phyloP scores from a whole-genome alignment of 2,888 invertebrate species.

The Phyto melanocephala region DNA sequence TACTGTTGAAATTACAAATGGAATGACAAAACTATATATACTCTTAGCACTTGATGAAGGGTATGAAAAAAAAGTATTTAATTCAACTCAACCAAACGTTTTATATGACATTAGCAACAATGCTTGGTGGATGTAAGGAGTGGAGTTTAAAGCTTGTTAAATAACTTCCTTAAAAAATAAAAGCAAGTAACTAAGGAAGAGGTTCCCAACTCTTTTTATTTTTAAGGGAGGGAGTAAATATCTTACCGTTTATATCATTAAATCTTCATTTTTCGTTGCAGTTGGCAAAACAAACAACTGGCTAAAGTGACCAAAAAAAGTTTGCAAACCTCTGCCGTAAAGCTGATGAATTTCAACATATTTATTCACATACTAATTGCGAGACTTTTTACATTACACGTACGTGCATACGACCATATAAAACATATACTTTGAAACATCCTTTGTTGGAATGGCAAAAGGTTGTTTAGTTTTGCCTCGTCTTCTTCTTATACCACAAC shows the following conservation, averaged over 20 bases:
- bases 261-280: too few relatives aligned
- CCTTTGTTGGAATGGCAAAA: slow-evolving; percentile 34
- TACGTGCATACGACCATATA: background rate
- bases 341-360: slow-evolving; percentile 17
- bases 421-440: slow-evolving; percentile 51
- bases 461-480: background rate
- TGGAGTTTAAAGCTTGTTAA: background rate
- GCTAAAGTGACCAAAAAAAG: too few relatives aligned
- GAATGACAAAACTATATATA: too few relatives aligned
- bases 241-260: too few relatives aligned
- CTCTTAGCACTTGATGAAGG: too few relatives aligned
- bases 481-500: background rate
- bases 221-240: too few relatives aligned
- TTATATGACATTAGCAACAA: slow-evolving; percentile 41
- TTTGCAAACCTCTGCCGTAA: too few relatives aligned
- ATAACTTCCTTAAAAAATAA: slow-evolving; percentile 29
- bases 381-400: background rate
- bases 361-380: slow-evolving; percentile 52
- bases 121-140: background rate
- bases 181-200: background rate
- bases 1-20: too few relatives aligned
- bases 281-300: too few relatives aligned
- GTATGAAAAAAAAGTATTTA: background rate
- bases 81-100: background rate
- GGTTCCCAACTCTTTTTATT: too few relatives aligned